Conservation (phyloP, 2,113 vertebrate genomes). For the Cryptomyrus ogoouensis region DNA sequence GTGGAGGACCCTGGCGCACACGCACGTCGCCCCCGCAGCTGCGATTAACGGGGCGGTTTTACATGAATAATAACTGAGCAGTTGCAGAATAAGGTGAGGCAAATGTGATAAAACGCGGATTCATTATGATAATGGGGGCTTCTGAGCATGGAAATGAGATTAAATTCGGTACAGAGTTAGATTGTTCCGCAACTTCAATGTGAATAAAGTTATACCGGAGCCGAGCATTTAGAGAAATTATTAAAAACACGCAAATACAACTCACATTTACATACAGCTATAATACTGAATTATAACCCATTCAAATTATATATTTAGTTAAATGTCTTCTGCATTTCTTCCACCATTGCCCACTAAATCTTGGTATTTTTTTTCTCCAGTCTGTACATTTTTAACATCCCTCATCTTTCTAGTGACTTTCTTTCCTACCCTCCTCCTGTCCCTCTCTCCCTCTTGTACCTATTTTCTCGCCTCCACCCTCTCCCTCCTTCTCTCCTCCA, state of each 20-base stretch:
- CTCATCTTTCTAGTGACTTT: conserved; percentile 15
- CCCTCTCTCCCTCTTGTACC: neutral
- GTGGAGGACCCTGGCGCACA: neutral
- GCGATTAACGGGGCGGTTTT: neutral
- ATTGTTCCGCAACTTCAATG: neutral
- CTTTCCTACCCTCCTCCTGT: conserved; percentile 14
- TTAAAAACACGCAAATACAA: neutral
- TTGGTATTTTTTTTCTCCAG: neutral
- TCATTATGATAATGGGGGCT: neutral
- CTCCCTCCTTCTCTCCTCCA: conserved; percentile 34
- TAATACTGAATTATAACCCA: neutral
- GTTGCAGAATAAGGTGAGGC: neutral
- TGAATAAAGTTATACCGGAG: neutral
- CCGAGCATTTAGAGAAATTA: neutral
- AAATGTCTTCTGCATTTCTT: neutral
- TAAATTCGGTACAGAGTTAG: neutral
- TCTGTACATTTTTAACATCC: neutral
- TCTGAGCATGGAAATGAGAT: neutral
- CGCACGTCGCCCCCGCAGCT: neutral
- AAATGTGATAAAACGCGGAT: neutral
- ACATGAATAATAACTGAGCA: neutral
- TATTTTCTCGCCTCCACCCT: neutral
- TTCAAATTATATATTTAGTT: neutral
- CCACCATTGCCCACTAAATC: neutral
- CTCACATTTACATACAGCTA: neutral